Conservation (phyloP, 2,888 invertebrate genomes). For the Caenorhabditis sulstoni region DNA sequence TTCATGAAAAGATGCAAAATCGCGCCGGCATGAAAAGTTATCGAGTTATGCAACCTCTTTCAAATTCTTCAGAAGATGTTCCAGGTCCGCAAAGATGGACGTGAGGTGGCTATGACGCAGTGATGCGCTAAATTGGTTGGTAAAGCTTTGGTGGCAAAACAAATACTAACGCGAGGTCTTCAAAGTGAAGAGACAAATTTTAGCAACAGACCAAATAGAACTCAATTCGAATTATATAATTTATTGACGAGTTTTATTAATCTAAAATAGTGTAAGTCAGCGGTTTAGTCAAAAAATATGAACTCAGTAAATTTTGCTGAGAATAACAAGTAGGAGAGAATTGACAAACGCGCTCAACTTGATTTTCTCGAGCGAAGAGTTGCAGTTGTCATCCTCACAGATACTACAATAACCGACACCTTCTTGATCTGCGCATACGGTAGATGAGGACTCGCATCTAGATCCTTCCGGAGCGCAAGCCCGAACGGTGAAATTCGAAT, state of each 20-base stretch:
- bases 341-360: background rate
- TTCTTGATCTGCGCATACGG: constrained; percentile 56
- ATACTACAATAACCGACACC: constrained; percentile 59
- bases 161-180: background rate
- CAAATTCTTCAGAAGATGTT: constrained; percentile 27
- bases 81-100: background rate
- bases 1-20: constrained; percentile 25
- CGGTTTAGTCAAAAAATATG: too few species aligned
- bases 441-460: constrained; percentile 56
- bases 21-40: constrained; percentile 24
- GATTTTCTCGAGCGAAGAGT: constrained; percentile 17
- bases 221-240: too few species aligned
- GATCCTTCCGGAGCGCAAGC: constrained; percentile 62
- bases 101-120: constrained; percentile 40
- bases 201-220: too few species aligned
- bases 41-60: constrained; percentile 45
- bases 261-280: too few species aligned
- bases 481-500: constrained; percentile 60
- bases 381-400: constrained; percentile 65
- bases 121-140: constrained; percentile 49
- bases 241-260: too few species aligned
- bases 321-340: background rate
- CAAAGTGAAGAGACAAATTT: too few species aligned
- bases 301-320: background rate
- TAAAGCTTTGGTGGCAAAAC: constrained; percentile 12